Evolutionary conservation across 2,888 invertebrate genomes (phyloP).

Genomic region (Temnothorax rugatulus): DNA sequence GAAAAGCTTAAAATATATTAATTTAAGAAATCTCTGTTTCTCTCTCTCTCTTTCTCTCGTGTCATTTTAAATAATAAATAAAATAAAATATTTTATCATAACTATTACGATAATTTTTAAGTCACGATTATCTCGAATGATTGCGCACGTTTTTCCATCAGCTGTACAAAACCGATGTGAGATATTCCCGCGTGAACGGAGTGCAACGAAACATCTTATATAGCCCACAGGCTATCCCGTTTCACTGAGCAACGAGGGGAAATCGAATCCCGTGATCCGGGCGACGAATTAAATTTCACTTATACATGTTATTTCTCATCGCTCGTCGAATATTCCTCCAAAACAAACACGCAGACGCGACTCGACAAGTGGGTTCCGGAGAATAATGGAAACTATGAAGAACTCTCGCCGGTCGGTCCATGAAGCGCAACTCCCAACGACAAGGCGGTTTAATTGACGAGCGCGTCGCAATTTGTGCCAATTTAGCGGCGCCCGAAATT

Average conservation of each 20-base stretch:
- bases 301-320: neutral
- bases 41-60: neutral
- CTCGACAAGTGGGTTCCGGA: neutral
- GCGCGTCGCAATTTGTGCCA: constrained; percentile 61
- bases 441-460: constrained; percentile 49
- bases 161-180: neutral
- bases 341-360: neutral
- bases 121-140: neutral
- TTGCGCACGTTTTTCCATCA: neutral
- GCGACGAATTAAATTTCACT: constrained; percentile 1
- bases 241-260: constrained; percentile 53
- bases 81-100: neutral
- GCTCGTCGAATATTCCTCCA: neutral
- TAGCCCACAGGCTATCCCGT: constrained; percentile 56
- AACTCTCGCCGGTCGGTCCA: neutral
- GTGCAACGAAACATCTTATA: constrained; percentile 50
- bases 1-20: neutral
- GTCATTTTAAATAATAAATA: neutral
- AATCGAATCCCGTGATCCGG: constrained; percentile 12
- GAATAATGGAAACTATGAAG: neutral
- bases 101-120: neutral
- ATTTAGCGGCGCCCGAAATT: constrained; percentile 61
- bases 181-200: neutral
- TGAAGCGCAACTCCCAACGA: constrained; percentile 10
- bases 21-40: neutral